phyloP scores from a whole-genome alignment of 1,140 invertebrate genomes.

The Papilio xuthus region DNA sequence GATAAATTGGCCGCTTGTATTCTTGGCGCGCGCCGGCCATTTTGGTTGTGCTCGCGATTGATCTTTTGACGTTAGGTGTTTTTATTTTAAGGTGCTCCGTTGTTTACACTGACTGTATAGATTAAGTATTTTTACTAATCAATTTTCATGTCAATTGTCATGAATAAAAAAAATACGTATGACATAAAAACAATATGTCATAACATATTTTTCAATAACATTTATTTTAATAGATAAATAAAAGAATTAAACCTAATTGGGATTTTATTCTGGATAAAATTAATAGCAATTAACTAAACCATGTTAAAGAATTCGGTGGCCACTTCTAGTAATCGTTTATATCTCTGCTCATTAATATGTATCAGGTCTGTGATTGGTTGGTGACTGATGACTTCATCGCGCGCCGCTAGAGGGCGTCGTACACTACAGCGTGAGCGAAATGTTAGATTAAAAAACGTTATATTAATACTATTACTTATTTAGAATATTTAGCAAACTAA shows the following conservation, averaged over 20 bases:
- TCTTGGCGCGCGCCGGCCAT: conserved; percentile 53
- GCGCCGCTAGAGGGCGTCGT: conserved; percentile 32
- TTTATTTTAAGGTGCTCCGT: conserved; percentile 37
- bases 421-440: conserved; percentile 9
- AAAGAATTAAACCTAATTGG: background rate
- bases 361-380: conserved; percentile 54
- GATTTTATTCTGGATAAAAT: background rate
- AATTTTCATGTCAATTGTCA: background rate
- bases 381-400: conserved; percentile 59
- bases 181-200: no score
- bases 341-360: conserved; percentile 58
- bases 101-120: conserved; percentile 2
- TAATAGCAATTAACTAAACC: background rate
- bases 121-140: conserved; percentile 7
- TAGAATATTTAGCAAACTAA: background rate
- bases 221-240: no score
- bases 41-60: conserved; percentile 51
- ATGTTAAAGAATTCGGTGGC: background rate
- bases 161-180: no score
- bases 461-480: background rate
- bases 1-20: conserved; percentile 70
- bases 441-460: background rate
- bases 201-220: no score
- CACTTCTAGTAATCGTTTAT: conserved; percentile 37
- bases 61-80: conserved; percentile 42